Evolutionary conservation across 2,797 vertebrate genomes (phyloP).

Genomic region (Graptemys geographica): DNA sequence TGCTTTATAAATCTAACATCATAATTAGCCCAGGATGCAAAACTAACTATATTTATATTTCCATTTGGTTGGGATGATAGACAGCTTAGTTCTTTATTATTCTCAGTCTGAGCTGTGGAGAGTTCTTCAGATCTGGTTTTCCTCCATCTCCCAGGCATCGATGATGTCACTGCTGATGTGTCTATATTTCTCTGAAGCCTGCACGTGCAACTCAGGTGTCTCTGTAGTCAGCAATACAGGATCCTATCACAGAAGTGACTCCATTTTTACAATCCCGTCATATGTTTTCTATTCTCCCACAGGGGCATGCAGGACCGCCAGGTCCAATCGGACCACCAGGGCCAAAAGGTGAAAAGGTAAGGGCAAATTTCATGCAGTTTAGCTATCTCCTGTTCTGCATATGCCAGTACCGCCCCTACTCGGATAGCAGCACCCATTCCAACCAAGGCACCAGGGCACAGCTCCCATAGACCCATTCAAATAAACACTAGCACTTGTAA

Average conservation of each 20-base stretch:
- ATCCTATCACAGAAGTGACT: not conserved
- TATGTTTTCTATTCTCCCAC: conserved; percentile 31
- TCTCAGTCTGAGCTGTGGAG: not conserved
- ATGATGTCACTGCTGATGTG: not conserved
- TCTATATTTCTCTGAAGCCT: fast-evolving
- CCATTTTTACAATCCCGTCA: not conserved
- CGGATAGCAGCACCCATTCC: not conserved
- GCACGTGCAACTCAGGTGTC: not conserved
- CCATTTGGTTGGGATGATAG: not conserved
- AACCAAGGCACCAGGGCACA: too few relatives aligned
- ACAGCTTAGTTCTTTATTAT: not conserved
- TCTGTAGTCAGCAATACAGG: not conserved
- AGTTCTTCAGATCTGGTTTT: not conserved
- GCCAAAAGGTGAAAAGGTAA: conserved; percentile 97
- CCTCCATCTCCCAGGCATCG: not conserved
- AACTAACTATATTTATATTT: not conserved
- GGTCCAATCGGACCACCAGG: conserved; percentile 92
- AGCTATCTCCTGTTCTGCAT: not conserved
- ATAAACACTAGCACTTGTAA: too few relatives aligned
- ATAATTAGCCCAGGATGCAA: not conserved
- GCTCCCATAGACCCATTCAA: not conserved
- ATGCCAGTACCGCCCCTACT: not conserved
- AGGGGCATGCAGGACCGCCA: conserved; percentile 92
- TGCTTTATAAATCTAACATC: not conserved
- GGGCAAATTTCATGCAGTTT: not conserved